phyloP scores from a whole-genome alignment of 2,113 vertebrate genomes.

The Falco punctatus region DNA sequence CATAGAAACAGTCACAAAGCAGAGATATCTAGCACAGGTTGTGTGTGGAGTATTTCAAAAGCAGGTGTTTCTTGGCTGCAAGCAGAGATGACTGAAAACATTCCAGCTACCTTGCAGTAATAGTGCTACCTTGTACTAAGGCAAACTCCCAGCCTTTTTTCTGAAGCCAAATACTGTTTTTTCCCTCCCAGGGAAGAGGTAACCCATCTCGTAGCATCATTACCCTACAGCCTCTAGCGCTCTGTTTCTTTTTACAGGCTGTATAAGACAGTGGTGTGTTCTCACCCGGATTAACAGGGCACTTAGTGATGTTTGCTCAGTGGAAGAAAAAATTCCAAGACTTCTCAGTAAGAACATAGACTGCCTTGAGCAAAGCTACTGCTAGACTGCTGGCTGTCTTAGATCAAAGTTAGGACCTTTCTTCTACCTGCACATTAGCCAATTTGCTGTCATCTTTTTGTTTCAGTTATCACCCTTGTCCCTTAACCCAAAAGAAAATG shows the following conservation, averaged over 20 bases:
- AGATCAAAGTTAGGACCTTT: neutral
- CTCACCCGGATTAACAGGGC: neutral
- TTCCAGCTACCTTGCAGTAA: neutral
- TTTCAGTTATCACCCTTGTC: neutral
- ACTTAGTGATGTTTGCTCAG: neutral
- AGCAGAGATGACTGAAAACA: neutral
- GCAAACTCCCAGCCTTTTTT: neutral
- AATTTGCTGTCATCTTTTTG: neutral
- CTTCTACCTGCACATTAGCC: neutral
- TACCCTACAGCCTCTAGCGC: neutral
- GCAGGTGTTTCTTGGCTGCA: neutral
- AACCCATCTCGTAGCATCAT: neutral
- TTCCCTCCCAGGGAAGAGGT: neutral
- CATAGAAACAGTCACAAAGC: neutral
- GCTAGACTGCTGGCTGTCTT: neutral
- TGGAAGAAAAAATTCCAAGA: neutral
- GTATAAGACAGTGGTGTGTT: neutral
- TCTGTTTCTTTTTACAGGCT: neutral
- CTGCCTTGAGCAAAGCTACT: neutral
- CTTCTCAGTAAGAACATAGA: neutral
- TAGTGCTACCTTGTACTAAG: neutral
- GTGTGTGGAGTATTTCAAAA: neutral
- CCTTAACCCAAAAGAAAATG: neutral
- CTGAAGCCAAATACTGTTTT: neutral
- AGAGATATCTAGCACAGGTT: neutral